Base-by-base conservation (phyloP, 2,888 invertebrate species). In the Sisyra terminalis region DNA sequence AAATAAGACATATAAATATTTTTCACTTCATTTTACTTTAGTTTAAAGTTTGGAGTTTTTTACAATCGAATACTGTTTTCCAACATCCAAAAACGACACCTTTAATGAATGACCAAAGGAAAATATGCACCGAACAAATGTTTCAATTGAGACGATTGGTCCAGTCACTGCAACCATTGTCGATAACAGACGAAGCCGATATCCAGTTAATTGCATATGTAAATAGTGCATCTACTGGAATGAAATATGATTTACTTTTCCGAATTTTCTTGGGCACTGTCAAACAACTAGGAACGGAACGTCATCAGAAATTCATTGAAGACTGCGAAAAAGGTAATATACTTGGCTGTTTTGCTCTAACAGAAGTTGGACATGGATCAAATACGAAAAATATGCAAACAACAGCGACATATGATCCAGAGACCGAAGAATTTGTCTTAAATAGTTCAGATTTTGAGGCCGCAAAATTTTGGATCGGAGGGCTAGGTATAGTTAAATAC, bases 311-410 rank as follows among this genome's bases (percentile, higher is more conserved):
- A 31, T 65, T 70, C 46, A 57, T 75, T 1, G 68, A 67, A 36
- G 67, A 63, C 18, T 48, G 57, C 11, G 47, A 52, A 36, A 48
- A 53, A 10, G 54, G 54, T 37, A 54, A 56, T 46, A 67, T 75
- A 43, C 53, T 69, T 48, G 82, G 81, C 3, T 79, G 87, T 52
- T 90, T 87, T 59, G 85, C 86, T 1, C 59, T 93, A 36, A 93
- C 93, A 0, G 93, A 94, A 62, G 75, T 93, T 7, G 75, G 83
- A 1, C 93, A 94, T 57, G 93, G 93, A 1, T 87, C 87, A 16
- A 93, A 93, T 58, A 84, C 87, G 0, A 80, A 81, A 53, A 81
- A 79, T 3, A 84, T 93, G 81, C 70, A 81, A 51, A 90, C 90
- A 0, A 79, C 76, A 0, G 92, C 90, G 0, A 85, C 78, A 0